Evolutionary conservation across 1,140 invertebrate genomes (phyloP), one percentile per base, ranked within the genome.

Genomic region (Lucilia cuprina): DNA sequence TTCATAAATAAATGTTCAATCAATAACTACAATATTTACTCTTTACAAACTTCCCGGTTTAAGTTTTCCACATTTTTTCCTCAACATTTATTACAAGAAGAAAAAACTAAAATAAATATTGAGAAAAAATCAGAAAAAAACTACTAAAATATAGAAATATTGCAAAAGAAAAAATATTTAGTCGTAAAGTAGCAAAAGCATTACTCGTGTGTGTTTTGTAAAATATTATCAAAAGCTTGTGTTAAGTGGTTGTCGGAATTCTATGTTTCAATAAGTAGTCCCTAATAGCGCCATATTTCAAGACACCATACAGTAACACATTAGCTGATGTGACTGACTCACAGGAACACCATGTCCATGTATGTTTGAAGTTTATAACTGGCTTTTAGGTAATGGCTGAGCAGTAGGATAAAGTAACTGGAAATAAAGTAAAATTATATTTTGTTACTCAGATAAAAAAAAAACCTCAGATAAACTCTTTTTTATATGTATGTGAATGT

Each of bases 231-330:
- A 47, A 50, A 80, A 80, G 77, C 41, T 80, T 80, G 77, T 49
- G 41, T 25, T 80, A 80, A 80, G 77, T 80, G 77, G 77, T 80
- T 80, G 77, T 49, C 77, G 77, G 77, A 80, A 80, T 80, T 47
- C 77, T 49, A 50, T 80, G 77, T 80, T 80, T 80, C 77, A 80
- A 80, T 80, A 80, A 80, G 77, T 80, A 49, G 77, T 80, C 47
- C 41, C 49, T 80, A 80, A 80, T 80, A 80, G 77, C 77, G 41
- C 21, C 77, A 80, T 80, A 80, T 80, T 80, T 80, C 77, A 80
- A 80, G 77, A 80, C 77, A 80, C 77, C 77, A 49, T 41, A 30
- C 50, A 70, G 65, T 19, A 70, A 70, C 65, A 70, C 19, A 70
- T 70, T 21, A 70, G 19, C 65, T 70, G 19, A 21, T 21, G n/a